Percentiles rank a stretch among this genome's conserved stretches.
phyloP scores from a whole-genome alignment of 2,113 vertebrate species.

The Drymodes brunneopygia region DNA sequence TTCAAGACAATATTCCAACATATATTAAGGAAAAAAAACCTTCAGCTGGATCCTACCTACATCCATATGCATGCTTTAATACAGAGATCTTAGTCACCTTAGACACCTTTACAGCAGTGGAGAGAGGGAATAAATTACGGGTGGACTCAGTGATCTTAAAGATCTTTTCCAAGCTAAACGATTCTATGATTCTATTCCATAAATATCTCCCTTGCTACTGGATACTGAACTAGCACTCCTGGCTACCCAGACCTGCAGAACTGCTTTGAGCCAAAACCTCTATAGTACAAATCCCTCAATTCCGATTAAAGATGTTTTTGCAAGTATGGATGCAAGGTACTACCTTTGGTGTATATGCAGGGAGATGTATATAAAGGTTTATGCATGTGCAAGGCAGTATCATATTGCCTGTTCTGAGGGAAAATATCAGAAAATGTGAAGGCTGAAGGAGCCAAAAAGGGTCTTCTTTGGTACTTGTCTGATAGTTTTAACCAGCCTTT shows the following conservation, averaged over 20 bases:
- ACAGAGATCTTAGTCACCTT: not conserved
- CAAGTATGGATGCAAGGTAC: not conserved
- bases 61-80: not conserved
- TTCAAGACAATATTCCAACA: not conserved
- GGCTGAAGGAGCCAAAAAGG: not conserved
- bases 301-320: not conserved
- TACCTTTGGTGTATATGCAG: not conserved
- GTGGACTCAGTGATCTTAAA: not conserved
- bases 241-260: not conserved
- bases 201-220: not conserved
- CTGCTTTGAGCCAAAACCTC: not conserved
- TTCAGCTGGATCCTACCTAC: not conserved
- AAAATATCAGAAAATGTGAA: not conserved
- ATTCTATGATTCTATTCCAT: not conserved
- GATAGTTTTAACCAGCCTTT: not conserved
- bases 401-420: not conserved
- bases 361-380: not conserved
- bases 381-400: not conserved
- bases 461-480: not conserved
- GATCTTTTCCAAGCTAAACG: not conserved
- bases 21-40: not conserved
- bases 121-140: not conserved
- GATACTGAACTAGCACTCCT: not conserved
- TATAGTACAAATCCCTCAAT: not conserved
- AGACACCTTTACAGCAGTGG: not conserved